Conservation (phyloP, 1,140 invertebrate genomes). For the Ceratina calcarata region DNA sequence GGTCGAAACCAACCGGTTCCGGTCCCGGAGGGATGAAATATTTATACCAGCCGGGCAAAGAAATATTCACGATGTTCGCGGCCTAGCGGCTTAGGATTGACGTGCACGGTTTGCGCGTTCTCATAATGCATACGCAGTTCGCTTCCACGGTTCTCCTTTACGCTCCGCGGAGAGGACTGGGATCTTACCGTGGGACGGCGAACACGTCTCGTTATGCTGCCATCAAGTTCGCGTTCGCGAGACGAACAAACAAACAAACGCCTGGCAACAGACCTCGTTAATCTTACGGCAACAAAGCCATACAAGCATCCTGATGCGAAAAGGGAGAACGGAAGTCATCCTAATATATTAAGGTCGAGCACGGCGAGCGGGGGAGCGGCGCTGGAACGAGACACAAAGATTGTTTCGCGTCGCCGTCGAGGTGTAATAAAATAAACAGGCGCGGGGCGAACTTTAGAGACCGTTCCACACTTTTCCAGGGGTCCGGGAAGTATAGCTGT, state of each 20-base stretch:
- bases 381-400: constrained; percentile 32
- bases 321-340: constrained; percentile 19
- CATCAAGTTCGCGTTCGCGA: constrained; percentile 18
- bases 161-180: constrained; percentile 16
- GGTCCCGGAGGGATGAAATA: background rate
- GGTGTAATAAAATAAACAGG: constrained; percentile 42
- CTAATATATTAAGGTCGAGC: constrained; percentile 8
- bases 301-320: constrained; percentile 39
- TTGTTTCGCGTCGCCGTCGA: constrained; percentile 25
- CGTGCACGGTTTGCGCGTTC: background rate
- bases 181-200: constrained; percentile 35
- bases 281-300: constrained; percentile 55
- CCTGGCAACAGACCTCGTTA: constrained; percentile 53
- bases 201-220: constrained; percentile 48
- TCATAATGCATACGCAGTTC: background rate
- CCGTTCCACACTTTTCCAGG: background rate
- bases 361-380: background rate
- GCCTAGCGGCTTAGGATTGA: background rate
- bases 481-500: background rate
- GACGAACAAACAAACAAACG: constrained; percentile 49
- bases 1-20: background rate
- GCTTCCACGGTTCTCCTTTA: background rate
- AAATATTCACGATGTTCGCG: background rate
- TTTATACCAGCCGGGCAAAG: background rate
- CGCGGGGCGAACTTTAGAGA: background rate